phyloP scores from a whole-genome alignment of 2,888 invertebrate genomes.

The Eristalinus aeneus region DNA sequence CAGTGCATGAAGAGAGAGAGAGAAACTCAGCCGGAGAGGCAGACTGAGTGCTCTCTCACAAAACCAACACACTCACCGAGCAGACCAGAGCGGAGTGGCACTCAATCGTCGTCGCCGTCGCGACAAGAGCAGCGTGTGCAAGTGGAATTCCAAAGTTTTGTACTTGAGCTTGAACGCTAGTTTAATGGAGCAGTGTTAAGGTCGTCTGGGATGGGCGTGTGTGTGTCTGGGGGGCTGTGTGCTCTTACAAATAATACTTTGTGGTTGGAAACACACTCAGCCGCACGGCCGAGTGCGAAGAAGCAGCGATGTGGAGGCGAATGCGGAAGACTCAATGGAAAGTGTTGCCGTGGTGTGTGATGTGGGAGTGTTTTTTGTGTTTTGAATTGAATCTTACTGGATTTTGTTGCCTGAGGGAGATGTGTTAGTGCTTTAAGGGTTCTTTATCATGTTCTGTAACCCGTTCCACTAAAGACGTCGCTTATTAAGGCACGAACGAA shows the following conservation, averaged over 20 bases:
- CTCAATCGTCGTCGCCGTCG: background rate
- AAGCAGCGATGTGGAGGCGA: background rate
- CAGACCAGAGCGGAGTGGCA: background rate
- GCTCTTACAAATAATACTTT: conserved; percentile 23
- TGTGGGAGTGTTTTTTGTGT: background rate
- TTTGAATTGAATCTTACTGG: background rate
- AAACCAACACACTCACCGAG: background rate
- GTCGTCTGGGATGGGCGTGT: conserved; percentile 56
- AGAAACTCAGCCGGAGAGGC: background rate
- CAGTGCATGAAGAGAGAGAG: background rate
- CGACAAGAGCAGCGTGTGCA: conserved; percentile 18
- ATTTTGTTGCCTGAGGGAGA: too few species aligned
- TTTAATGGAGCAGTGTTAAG: conserved; percentile 71
- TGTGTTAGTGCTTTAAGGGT: too few species aligned
- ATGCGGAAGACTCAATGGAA: conserved; percentile 52
- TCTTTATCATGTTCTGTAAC: too few species aligned
- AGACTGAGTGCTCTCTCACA: background rate
- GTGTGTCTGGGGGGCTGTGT: conserved; percentile 30
- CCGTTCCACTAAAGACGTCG: too few species aligned
- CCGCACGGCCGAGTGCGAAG: background rate
- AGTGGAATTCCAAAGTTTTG: conserved; percentile 53
- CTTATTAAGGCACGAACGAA: too few species aligned
- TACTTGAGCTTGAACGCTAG: conserved; percentile 70
- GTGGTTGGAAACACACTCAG: conserved; percentile 13
- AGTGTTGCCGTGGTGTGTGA: conserved; percentile 20